Conservation (phyloP, 1,140 invertebrate species). For the Meloidogyne floridensis region DNA sequence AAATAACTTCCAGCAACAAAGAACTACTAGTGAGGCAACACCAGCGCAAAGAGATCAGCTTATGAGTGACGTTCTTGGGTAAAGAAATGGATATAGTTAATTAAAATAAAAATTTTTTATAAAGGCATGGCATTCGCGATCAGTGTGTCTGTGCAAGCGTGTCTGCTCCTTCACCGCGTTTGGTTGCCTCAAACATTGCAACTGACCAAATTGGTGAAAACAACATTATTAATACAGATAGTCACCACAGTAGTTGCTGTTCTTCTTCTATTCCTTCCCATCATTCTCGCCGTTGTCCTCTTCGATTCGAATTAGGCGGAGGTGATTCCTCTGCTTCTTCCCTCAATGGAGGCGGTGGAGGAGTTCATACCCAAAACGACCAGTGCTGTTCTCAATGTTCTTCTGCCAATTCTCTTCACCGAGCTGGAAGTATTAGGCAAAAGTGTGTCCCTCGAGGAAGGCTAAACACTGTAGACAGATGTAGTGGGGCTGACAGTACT, state of each 20-base stretch:
- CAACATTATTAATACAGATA: constrained; percentile 8
- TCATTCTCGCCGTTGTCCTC: background rate
- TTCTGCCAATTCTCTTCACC: constrained; percentile 1
- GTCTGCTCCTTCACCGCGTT: constrained; percentile 19
- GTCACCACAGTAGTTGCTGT: background rate
- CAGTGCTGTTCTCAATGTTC: constrained; percentile 27
- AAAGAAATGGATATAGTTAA: background rate
- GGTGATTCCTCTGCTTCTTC: constrained; percentile 24
- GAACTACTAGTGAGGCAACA: constrained; percentile 30
- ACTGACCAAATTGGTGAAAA: background rate
- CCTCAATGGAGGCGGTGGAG: constrained; percentile 5
- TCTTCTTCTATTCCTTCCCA: constrained; percentile 9
- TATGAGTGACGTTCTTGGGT: constrained; percentile 29
- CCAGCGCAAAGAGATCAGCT: constrained; percentile 24
- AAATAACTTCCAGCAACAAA: constrained; percentile 27
- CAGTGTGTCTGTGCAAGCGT: constrained; percentile 24
- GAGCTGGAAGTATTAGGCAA: background rate
- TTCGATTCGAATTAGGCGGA: constrained; percentile 24
- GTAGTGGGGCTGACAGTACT: background rate
- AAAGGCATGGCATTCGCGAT: constrained; percentile 28
- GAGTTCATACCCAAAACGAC: background rate
- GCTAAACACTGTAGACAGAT: background rate
- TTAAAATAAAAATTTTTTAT: background rate
- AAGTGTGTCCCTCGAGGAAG: constrained; percentile 1
- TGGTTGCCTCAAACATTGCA: background rate